Evolutionary conservation across 2,888 invertebrate species (phyloP).

Genomic region (Philopedon plagiatum): DNA sequence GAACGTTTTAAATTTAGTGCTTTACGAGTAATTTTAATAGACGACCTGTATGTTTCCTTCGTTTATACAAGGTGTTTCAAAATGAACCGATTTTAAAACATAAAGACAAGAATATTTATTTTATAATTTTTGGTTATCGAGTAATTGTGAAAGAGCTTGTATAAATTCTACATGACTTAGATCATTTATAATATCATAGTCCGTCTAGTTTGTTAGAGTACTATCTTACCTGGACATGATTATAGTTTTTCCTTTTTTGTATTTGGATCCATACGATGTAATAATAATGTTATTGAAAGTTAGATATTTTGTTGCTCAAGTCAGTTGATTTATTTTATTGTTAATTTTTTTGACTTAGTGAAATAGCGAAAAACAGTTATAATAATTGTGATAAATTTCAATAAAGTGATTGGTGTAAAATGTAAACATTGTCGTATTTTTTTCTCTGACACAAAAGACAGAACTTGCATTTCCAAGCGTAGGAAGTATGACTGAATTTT

Average conservation of each 20-base stretch:
- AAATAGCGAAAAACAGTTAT: conserved; percentile 50
- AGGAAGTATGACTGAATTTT: too few relatives aligned
- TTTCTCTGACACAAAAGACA: background rate
- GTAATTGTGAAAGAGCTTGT: conserved; percentile 18
- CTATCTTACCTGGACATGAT: conserved; percentile 34
- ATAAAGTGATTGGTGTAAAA: conserved; percentile 52
- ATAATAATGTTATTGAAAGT: conserved; percentile 40
- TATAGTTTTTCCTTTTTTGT: conserved; percentile 36
- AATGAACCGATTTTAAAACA: conserved; percentile 1
- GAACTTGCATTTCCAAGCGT: too few relatives aligned
- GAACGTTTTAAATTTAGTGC: conserved; percentile 17
- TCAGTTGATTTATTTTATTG: conserved; percentile 37
- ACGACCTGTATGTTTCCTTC: conserved; percentile 33
- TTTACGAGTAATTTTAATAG: conserved; percentile 19
- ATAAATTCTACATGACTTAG: conserved; percentile 26
- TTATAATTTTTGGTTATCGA: conserved; percentile 25
- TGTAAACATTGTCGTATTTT: conserved; percentile 18
- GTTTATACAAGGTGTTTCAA: conserved; percentile 13
- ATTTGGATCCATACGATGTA: conserved; percentile 27
- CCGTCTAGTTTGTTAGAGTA: conserved; percentile 29
- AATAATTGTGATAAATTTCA: conserved; percentile 53
- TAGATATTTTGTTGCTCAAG: conserved; percentile 49
- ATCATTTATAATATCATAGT: conserved; percentile 33
- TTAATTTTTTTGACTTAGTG: conserved; percentile 41
- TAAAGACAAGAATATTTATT: conserved; percentile 23